Evolutionary conservation across 1,140 invertebrate species (phyloP).

Genomic region (Drosophila persimilis): DNA sequence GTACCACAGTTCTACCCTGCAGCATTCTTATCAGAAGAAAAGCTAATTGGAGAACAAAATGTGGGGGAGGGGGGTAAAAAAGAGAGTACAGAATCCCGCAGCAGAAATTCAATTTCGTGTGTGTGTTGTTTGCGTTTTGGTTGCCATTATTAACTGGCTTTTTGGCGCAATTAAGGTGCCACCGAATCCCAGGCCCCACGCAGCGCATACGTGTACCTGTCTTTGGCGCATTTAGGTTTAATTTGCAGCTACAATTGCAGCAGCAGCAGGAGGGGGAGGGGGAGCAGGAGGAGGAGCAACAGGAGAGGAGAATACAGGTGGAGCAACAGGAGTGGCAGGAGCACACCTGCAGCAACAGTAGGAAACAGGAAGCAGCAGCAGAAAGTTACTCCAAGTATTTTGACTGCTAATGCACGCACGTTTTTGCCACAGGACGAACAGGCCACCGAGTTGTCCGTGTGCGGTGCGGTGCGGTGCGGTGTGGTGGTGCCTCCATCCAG

Average conservation of each 20-base stretch:
- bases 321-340: conserved; percentile 5
- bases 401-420: conserved; percentile 70
- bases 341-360: conserved; percentile 15
- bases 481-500: conserved; percentile 11
- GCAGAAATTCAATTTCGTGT: conserved; percentile 61
- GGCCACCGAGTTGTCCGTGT: not conserved
- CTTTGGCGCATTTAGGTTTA: conserved; percentile 44
- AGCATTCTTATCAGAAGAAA: not conserved
- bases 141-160: conserved; percentile 70
- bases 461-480: conserved; percentile 17
- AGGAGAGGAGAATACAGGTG: too few species aligned
- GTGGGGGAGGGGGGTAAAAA: too few species aligned
- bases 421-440: conserved; percentile 32
- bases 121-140: conserved; percentile 39
- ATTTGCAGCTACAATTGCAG: conserved; percentile 30
- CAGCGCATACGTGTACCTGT: conserved; percentile 46
- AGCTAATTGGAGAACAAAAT: conserved; percentile 22
- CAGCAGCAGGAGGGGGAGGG: not conserved
- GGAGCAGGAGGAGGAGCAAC: not conserved
- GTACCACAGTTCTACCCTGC: not conserved
- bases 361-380: conserved; percentile 12
- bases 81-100: conserved; percentile 9
- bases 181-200: conserved; percentile 10
- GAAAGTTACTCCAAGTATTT: conserved; percentile 45
- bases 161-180: conserved; percentile 71